Evolutionary conservation across 2,797 vertebrate genomes (phyloP).

Genomic region (Tiaroga cobitis): DNA sequence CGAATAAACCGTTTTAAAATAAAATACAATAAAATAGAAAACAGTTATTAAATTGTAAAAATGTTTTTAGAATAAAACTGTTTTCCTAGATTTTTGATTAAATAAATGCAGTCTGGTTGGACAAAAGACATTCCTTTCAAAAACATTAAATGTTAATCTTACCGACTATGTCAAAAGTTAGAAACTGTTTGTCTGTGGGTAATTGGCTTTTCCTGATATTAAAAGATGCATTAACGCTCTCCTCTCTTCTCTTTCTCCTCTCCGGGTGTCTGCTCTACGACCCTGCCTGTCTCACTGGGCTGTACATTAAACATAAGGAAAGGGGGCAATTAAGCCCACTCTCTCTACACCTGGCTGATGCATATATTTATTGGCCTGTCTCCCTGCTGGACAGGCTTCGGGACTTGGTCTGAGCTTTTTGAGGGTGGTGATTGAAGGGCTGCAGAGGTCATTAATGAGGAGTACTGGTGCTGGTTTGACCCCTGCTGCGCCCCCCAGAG

Average conservation of each 20-base stretch:
- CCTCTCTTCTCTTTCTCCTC: conserved; percentile 32
- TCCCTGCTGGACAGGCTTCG: conserved; percentile 58
- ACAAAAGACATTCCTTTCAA: conserved; percentile 4
- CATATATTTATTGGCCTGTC: conserved; percentile 77
- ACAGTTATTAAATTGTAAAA: not conserved
- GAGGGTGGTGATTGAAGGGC: conserved; percentile 51
- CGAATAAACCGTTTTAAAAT: not conserved
- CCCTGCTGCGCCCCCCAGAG: conserved; percentile 59
- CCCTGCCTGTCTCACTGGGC: conserved; percentile 61
- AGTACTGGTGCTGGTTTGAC: conserved; percentile 60
- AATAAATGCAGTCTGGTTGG: not conserved
- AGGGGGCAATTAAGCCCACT: conserved; percentile 81
- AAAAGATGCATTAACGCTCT: conserved; percentile 44
- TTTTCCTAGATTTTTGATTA: not conserved
- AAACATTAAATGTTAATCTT: not conserved
- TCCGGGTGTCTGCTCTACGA: conserved; percentile 58
- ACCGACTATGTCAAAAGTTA: not conserved
- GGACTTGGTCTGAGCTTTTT: conserved; percentile 55
- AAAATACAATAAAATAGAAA: not conserved
- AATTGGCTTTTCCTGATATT: conserved; percentile 55
- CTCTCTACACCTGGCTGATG: conserved; percentile 78
- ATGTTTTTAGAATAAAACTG: no score
- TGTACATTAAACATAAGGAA: conserved; percentile 85
- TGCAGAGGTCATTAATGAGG: conserved; percentile 61
- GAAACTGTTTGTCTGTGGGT: conserved; percentile 46